phyloP scores from a whole-genome alignment of 2,797 vertebrate genomes.

The Hypotaenidia philippensis region DNA sequence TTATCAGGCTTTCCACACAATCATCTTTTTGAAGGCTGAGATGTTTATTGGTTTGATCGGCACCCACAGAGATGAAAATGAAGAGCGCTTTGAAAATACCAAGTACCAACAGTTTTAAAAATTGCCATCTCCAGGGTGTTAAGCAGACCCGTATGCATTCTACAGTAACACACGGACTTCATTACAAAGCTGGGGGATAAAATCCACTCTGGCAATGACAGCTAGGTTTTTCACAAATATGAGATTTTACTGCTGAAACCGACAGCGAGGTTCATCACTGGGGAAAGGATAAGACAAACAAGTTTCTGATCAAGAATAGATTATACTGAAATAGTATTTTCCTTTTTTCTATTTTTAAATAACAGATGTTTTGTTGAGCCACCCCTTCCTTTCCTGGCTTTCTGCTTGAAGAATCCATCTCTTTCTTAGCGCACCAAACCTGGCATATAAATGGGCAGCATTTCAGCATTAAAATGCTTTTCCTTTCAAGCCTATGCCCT shows the following conservation, averaged over 20 bases:
- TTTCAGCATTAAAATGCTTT: neutral
- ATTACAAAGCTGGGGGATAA: neutral
- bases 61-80: constrained; percentile 52
- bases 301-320: neutral
- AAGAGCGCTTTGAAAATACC: constrained; percentile 11
- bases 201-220: neutral
- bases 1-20: neutral
- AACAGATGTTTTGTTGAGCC: neutral
- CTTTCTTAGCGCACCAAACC: neutral
- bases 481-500: neutral
- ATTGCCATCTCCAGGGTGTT: constrained; percentile 26
- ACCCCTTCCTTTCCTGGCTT: neutral
- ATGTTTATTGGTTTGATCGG: constrained; percentile 50
- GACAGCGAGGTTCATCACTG: neutral
- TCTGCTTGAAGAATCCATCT: neutral
- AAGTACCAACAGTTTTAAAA: constrained; percentile 33
- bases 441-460: neutral
- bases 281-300: neutral
- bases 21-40: constrained; percentile 15
- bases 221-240: neutral
- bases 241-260: neutral
- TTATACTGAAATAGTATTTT: neutral
- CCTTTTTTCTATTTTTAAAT: neutral
- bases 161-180: neutral
- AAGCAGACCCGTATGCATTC: neutral